phyloP scores from a whole-genome alignment of 2,888 invertebrate genomes.

The Drosophila nigritarsus region DNA sequence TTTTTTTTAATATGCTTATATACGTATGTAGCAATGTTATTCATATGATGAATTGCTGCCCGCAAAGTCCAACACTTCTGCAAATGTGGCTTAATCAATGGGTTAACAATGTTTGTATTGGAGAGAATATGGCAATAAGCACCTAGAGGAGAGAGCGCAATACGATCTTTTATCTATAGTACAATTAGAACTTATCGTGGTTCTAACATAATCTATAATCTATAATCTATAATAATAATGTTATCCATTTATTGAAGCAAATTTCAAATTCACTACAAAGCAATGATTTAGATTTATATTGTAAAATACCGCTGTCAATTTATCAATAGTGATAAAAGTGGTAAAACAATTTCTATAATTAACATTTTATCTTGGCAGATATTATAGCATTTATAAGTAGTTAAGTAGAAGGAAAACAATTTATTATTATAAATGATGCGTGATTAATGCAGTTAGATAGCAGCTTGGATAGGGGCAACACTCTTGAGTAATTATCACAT shows the following conservation, averaged over 20 bases:
- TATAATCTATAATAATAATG: neutral
- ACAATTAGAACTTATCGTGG: neutral
- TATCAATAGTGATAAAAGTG: neutral
- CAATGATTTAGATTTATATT: neutral
- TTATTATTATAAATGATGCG: conserved; percentile 10
- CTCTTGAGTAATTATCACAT: neutral
- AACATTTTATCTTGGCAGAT: neutral
- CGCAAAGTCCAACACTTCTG: conserved; percentile 11
- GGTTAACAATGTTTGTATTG: conserved; percentile 6
- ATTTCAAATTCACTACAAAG: neutral
- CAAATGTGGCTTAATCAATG: conserved; percentile 20
- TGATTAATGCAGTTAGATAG: conserved; percentile 4
- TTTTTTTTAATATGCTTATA: neutral
- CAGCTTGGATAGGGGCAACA: neutral
- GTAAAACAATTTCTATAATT: neutral
- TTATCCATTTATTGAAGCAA: neutral
- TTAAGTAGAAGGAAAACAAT: neutral
- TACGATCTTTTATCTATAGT: conserved; percentile 7
- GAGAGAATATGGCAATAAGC: conserved; percentile 3
- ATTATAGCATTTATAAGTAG: conserved; percentile 8
- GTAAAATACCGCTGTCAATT: neutral
- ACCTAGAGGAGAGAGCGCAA: neutral
- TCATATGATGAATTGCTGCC: conserved; percentile 26
- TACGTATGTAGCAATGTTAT: conserved; percentile 3
- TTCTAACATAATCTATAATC: conserved; percentile 1